These are phyloP conservation scores for Habrosyne pyritoides DNA, from an alignment of 2,888 invertebrate species.

Conservation along the genomic window DNA sequence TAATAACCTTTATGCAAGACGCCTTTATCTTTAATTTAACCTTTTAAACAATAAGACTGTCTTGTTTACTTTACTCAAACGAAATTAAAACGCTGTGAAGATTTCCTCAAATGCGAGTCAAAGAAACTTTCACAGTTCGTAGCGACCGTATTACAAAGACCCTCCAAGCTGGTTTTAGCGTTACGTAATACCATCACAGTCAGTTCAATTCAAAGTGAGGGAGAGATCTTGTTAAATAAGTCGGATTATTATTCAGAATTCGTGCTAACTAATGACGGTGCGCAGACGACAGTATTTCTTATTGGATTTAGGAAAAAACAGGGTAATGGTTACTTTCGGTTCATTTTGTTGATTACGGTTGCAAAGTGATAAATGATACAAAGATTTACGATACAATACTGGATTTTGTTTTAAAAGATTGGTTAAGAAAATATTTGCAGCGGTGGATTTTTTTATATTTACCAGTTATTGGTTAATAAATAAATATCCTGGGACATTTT, in stretches of 20 bases:
- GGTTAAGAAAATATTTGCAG: not conserved
- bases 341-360: not conserved
- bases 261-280: conserved; percentile 23
- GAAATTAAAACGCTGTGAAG: conserved; percentile 24
- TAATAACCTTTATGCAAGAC: not conserved
- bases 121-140: conserved; percentile 8
- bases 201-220: not conserved
- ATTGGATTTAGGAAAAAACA: conserved; percentile 19
- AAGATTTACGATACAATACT: not conserved
- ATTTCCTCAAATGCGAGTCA: conserved; percentile 16
- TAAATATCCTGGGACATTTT: too few relatives aligned
- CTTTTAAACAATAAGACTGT: conserved; percentile 15
- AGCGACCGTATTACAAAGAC: conserved; percentile 4
- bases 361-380: not conserved
- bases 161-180: not conserved
- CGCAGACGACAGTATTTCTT: conserved; percentile 20
- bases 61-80: conserved; percentile 18
- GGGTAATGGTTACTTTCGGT: conserved; percentile 13
- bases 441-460: not conserved
- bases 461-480: not conserved
- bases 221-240: conserved; percentile 12
- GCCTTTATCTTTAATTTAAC: conserved; percentile 8
- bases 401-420: not conserved
- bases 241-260: conserved; percentile 26
- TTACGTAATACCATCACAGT: not conserved